These are phyloP conservation scores for Agonopterix arenella DNA, from an alignment of 2,888 invertebrate genomes.

Conservation along the genomic window DNA sequence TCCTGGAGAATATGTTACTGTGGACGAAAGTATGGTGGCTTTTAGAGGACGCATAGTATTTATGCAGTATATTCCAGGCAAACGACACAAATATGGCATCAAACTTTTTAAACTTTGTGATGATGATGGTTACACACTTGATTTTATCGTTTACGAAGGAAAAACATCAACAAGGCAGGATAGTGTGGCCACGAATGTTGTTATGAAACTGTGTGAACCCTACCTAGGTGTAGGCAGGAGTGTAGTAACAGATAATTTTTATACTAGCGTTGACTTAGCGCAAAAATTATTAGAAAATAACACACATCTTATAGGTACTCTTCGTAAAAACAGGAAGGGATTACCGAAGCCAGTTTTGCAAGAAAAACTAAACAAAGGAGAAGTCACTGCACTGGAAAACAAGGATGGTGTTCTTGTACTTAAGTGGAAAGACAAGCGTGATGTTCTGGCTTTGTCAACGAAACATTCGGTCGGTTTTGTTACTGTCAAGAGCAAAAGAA, in stretches of 20 bases:
- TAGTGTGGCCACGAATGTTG: constrained; percentile 23
- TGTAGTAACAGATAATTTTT: constrained; percentile 30
- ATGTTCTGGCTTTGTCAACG: no score
- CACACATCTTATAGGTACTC: constrained; percentile 32
- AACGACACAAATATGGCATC: constrained; percentile 22
- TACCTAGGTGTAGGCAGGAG: constrained; percentile 27
- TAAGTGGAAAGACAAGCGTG: constrained; percentile 18
- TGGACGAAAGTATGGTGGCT: constrained; percentile 17
- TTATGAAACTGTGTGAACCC: constrained; percentile 22
- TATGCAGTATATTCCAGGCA: constrained; percentile 15
- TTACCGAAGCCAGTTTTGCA: constrained; percentile 29
- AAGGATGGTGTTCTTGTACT: constrained; percentile 13
- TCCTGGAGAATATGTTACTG: no score
- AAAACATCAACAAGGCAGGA: constrained; percentile 26
- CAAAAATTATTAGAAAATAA: constrained; percentile 24
- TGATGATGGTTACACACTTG: constrained; percentile 26
- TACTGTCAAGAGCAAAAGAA: no score
- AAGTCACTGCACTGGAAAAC: constrained; percentile 23
- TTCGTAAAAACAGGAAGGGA: constrained; percentile 29
- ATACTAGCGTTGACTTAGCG: constrained; percentile 32
- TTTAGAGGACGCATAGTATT: constrained; percentile 17
- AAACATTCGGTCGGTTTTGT: no score
- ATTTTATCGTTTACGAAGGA: constrained; percentile 24
- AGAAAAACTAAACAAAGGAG: constrained; percentile 25
- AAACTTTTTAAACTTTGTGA: constrained; percentile 31